Conservation (phyloP, 2,113 vertebrate genomes). For the Prionailurus viverrinus region DNA sequence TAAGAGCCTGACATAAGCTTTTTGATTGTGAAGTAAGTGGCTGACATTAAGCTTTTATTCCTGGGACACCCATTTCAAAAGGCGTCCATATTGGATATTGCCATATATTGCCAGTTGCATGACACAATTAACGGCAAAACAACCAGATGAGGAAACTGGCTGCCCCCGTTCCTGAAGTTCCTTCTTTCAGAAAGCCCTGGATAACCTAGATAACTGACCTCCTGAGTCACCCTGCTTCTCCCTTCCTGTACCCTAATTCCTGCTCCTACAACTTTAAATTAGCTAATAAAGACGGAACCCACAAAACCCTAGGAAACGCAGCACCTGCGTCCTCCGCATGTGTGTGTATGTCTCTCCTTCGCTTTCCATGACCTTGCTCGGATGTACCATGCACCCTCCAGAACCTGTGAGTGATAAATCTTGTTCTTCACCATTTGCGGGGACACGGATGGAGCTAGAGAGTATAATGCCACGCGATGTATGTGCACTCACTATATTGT, state of each 20-base stretch:
- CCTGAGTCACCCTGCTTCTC: background rate
- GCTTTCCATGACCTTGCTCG: background rate
- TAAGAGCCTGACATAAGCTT: background rate
- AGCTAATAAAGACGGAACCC: background rate
- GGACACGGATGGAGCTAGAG: background rate
- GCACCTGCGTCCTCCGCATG: background rate
- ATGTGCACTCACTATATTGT: background rate
- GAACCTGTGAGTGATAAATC: background rate
- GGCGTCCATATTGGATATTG: background rate
- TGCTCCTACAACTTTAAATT: background rate
- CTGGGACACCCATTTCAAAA: background rate
- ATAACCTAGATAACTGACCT: background rate
- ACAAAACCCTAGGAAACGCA: background rate
- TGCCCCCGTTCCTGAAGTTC: background rate
- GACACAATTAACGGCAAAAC: background rate
- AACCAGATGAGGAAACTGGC: background rate
- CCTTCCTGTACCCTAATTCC: background rate
- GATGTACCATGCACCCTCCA: background rate
- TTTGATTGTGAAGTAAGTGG: background rate
- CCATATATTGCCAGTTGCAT: background rate
- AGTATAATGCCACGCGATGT: background rate
- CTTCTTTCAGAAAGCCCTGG: background rate
- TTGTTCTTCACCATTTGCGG: background rate
- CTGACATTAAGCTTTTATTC: background rate
- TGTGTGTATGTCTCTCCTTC: background rate